Conservation (phyloP, 2,888 invertebrate genomes). For the Drosophila mettleri region DNA sequence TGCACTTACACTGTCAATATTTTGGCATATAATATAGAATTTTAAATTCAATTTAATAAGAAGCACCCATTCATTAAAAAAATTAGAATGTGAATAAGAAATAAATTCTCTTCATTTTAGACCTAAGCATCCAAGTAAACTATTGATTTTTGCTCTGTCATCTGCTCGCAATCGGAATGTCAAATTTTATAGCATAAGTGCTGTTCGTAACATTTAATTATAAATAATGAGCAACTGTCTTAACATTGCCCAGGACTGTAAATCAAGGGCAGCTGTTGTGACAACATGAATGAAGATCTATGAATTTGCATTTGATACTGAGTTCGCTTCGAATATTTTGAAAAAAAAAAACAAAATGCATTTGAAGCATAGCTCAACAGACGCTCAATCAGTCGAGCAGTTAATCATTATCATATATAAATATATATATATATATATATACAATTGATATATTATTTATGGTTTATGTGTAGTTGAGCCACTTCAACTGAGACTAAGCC, state of each 20-base stretch:
- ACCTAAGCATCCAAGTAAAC: background rate
- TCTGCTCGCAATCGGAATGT: background rate
- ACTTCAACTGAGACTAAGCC: background rate
- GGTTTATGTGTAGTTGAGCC: background rate
- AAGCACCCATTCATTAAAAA: too few relatives aligned
- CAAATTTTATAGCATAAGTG: slow-evolving; percentile 6
- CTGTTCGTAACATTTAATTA: slow-evolving; percentile 1
- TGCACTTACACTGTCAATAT: background rate
- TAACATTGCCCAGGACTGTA: background rate
- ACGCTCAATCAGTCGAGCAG: background rate
- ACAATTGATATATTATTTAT: background rate
- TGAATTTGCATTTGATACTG: background rate
- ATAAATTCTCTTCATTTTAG: too few relatives aligned
- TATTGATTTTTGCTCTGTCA: slow-evolving; percentile 1
- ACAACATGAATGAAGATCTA: background rate
- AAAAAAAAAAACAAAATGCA: too few relatives aligned
- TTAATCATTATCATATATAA: background rate
- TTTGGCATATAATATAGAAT: background rate
- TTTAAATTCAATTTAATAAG: background rate
- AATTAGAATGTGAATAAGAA: too few relatives aligned
- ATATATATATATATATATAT: background rate
- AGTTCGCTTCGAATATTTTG: background rate
- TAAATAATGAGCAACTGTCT: slow-evolving; percentile 1
- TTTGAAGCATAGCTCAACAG: background rate
- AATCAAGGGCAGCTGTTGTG: slow-evolving; percentile 8